Conservation (phyloP, 1,140 invertebrate genomes). For the Ditylenchus dipsaci region DNA sequence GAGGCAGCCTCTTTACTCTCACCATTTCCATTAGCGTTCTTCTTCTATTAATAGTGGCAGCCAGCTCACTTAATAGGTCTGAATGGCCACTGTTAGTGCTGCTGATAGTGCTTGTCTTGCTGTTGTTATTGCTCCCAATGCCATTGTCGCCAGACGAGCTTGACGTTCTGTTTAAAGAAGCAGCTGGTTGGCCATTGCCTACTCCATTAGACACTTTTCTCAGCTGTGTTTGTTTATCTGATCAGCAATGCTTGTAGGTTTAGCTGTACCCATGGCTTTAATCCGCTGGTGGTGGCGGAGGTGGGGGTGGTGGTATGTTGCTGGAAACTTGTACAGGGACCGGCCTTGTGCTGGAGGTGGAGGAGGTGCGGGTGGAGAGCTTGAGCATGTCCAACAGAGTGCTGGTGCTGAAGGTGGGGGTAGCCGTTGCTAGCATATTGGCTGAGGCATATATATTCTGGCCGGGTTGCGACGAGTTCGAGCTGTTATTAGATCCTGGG, state of each 20-base stretch:
- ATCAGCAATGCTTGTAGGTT: constrained; percentile 9
- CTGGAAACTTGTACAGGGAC: constrained; percentile 11
- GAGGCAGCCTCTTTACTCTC: background rate
- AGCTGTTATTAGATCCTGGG: constrained; percentile 27
- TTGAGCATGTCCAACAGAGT: background rate
- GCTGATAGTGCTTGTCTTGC: constrained; percentile 6
- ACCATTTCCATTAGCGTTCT: background rate
- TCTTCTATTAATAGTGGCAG: constrained; percentile 1
- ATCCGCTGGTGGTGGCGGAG: constrained; percentile 11
- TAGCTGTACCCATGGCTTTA: background rate
- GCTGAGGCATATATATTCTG: constrained; percentile 9
- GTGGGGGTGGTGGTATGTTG: constrained; percentile 16
- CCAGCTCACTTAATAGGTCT: constrained; percentile 5
- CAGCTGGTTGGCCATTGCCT: background rate
- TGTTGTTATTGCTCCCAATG: constrained; percentile 2
- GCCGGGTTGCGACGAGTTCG: constrained; percentile 26
- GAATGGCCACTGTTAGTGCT: constrained; percentile 4
- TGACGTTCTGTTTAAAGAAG: constrained; percentile 3
- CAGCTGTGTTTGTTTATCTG: constrained; percentile 14
- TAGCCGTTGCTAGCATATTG: background rate
- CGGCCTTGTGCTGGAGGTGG: background rate
- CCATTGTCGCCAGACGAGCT: constrained; percentile 6
- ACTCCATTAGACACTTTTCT: constrained; percentile 16
- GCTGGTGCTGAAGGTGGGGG: background rate
- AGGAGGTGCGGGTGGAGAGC: constrained; percentile 10